Base-by-base conservation (phyloP, 1,140 invertebrate species). In the Cheumatopsyche charites region DNA sequence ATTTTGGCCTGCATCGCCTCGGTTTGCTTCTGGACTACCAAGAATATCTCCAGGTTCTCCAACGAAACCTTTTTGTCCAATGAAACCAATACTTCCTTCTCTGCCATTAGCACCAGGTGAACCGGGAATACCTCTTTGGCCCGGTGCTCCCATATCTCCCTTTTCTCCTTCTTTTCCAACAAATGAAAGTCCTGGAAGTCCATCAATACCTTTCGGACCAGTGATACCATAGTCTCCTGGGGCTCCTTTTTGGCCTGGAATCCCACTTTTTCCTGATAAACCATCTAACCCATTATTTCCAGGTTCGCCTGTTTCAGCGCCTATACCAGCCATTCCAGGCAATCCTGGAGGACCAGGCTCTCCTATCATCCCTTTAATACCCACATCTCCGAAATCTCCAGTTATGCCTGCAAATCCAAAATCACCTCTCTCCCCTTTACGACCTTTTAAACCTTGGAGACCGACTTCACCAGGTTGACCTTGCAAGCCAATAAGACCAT, bases 291-390 rank as follows among this genome's bases (percentile, higher is more conserved):
- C 89, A 70, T 71, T 77, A 71, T 81, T 79, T 70, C 89, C 88
- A 78, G 86, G 88, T 2, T 79, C 78, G 43, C 90, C 90, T 65
- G 74, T 72, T 62, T 83, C 79, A 47, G 23, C 47, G 15, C 26
- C 79, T 13, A 78, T 74, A 9, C 90, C 89, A 19, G 83, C 80
- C 11, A 82, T 80, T 25, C 91, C 92, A 17, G 77, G 79, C 43
- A 82, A 78, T 71, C 91, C 91, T 71, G 77, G 67, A 5, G 82
- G 83, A 47, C 92, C 92, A 68, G 87, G 85, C 36, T 84, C 73
- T 67, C 91, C 91, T 76, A 82, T 82, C 4, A 78, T 70, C 49
- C 84, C 84, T 71, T 80, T 77, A 45, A 75, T 66, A 19, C 83
- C 83, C 66, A 74, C 68, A 1, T 19, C 82, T 82, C 67, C 82